A percentile compares a stretch with the other conserved stretches of the same genome.
phyloP scores from a whole-genome alignment of 2,888 invertebrate species.

The Apeira syringaria region DNA sequence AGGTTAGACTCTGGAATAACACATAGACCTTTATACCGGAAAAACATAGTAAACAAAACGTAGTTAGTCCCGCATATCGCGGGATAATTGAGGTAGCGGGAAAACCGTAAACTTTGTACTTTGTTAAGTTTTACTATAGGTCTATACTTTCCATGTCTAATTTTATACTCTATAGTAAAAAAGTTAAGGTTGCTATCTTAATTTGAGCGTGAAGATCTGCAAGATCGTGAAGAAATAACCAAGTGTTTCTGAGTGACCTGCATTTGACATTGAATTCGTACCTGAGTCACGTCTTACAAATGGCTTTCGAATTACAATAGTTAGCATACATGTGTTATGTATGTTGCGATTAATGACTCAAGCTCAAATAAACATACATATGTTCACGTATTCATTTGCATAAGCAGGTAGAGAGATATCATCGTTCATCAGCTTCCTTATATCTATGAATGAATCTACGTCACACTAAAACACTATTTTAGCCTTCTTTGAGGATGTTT shows the following conservation, averaged over 20 bases:
- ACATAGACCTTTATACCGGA: too few species aligned
- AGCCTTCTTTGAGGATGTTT: too few species aligned
- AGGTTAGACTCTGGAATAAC: too few species aligned
- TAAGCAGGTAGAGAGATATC: slow-evolving; percentile 5
- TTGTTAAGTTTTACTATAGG: too few species aligned
- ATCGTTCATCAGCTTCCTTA: slow-evolving; percentile 8
- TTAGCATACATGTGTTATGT: slow-evolving; percentile 23
- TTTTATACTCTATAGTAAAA: too few species aligned
- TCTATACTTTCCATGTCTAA: too few species aligned
- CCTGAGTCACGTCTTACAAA: slow-evolving; percentile 22
- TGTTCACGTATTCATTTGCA: slow-evolving; percentile 18
- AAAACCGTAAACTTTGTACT: too few species aligned
- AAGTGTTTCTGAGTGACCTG: slow-evolving; percentile 3
- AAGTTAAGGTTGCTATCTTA: too few species aligned
- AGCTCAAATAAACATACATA: slow-evolving; percentile 19
- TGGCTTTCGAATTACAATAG: slow-evolving; percentile 22
- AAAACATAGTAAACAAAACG: too few species aligned
- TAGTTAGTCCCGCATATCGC: too few species aligned
- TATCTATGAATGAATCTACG: not conserved
- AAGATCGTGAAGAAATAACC: not conserved
- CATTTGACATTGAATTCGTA: slow-evolving; percentile 22
- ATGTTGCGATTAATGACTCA: slow-evolving; percentile 22
- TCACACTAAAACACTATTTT: not conserved
- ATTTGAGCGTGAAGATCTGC: not conserved
- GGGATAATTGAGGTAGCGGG: too few species aligned